Conservation (phyloP, 1,140 invertebrate genomes). For the Nomia melanderi region DNA sequence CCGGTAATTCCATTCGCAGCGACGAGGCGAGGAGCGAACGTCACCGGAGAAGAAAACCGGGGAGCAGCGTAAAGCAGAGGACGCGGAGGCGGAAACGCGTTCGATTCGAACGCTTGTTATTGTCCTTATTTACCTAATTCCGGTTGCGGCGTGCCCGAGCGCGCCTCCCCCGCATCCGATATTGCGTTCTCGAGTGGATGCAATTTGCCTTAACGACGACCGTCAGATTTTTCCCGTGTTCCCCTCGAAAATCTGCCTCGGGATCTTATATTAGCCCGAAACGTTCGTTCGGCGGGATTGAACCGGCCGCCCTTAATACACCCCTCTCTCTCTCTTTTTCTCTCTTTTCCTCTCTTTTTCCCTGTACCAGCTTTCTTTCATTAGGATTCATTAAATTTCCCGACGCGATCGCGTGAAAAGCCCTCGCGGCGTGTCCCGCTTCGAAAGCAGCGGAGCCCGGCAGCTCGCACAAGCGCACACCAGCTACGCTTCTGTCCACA, state of each 20-base stretch:
- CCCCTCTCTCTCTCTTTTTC: neutral
- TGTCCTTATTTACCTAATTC: slow-evolving; percentile 37
- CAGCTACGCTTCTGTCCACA: too few species aligned
- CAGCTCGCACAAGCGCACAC: too few species aligned
- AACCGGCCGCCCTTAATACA: slow-evolving; percentile 17
- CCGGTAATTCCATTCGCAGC: too few species aligned
- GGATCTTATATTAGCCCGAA: slow-evolving; percentile 14
- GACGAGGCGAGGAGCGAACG: too few species aligned
- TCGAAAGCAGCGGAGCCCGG: neutral
- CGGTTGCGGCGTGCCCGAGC: neutral
- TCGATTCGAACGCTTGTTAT: neutral
- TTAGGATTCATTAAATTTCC: slow-evolving; percentile 44
- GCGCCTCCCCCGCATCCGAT: neutral
- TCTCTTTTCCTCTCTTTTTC: too few species aligned
- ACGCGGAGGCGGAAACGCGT: neutral
- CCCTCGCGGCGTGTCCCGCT: neutral
- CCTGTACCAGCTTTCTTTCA: too few species aligned
- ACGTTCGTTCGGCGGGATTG: slow-evolving; percentile 1
- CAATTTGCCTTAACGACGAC: slow-evolving; percentile 33
- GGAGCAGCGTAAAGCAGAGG: neutral
- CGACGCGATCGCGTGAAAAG: slow-evolving; percentile 11
- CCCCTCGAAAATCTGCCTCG: neutral
- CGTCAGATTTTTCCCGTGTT: slow-evolving; percentile 12
- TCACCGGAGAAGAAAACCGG: too few species aligned
- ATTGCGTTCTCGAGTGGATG: slow-evolving; percentile 22